Evolutionary conservation across 2,797 vertebrate genomes (phyloP).

Genomic region (Mastacembelus armatus): DNA sequence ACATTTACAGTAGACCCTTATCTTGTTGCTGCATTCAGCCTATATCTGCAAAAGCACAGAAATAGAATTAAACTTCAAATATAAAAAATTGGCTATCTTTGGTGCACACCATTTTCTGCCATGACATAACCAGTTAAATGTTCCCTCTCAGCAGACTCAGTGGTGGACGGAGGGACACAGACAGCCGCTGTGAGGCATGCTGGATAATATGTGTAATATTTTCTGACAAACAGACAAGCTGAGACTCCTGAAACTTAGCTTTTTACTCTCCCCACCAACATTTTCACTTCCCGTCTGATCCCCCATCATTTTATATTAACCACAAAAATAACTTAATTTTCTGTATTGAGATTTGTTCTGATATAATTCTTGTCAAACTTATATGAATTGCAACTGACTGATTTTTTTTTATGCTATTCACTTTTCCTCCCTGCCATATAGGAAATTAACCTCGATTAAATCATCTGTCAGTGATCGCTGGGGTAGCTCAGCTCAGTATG

Average conservation of each 20-base stretch:
- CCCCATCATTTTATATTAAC: conserved; percentile 28
- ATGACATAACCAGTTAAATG: conserved; percentile 46
- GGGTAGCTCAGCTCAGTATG: conserved; percentile 8
- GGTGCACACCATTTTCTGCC: conserved; percentile 1
- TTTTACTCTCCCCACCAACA: conserved; percentile 35
- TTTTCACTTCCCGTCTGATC: conserved; percentile 17
- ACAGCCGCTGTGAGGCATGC: conserved; percentile 61
- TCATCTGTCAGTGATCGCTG: not conserved
- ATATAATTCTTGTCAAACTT: conserved; percentile 12
- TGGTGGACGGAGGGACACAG: conserved; percentile 24
- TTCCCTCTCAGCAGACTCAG: conserved; percentile 50
- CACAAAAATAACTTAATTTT: not conserved
- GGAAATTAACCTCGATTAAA: conserved; percentile 6
- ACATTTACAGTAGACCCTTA: conserved; percentile 14
- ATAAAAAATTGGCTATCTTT: conserved; percentile 21
- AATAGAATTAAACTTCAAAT: conserved; percentile 28
- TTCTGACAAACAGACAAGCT: conserved; percentile 61
- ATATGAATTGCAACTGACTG: conserved; percentile 12
- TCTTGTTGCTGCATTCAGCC: conserved; percentile 18
- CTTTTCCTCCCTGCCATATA: conserved; percentile 1
- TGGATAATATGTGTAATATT: conserved; percentile 67
- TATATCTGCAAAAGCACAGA: conserved; percentile 37
- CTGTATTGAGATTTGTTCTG: conserved; percentile 12
- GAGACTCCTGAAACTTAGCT: conserved; percentile 32
- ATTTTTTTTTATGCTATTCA: conserved; percentile 10